Percentiles rank a stretch among this genome's conserved stretches.
Evolutionary conservation across 2,888 invertebrate species (phyloP).

Genomic region (Melanargia galathea): DNA sequence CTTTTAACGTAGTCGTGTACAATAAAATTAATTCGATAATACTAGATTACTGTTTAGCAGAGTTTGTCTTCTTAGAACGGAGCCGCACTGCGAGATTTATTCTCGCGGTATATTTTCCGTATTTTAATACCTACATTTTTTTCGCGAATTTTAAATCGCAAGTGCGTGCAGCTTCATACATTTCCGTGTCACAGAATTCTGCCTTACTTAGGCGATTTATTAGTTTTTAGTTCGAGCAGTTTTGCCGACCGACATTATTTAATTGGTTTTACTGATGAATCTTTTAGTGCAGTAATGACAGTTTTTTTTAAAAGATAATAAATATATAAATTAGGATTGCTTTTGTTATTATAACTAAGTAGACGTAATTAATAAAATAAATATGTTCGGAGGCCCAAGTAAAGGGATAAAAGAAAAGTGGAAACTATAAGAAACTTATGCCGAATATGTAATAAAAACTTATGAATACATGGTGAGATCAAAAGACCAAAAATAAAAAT

Average conservation of each 20-base stretch:
- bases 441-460: too few relatives aligned
- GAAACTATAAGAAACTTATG: too few relatives aligned
- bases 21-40: neutral
- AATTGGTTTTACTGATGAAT: neutral
- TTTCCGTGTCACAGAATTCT: too few relatives aligned
- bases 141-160: too few relatives aligned
- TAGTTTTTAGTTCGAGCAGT: neutral
- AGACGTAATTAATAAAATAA: too few relatives aligned
- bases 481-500: slow-evolving; percentile 5
- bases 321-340: neutral
- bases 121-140: too few relatives aligned
- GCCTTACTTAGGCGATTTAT: neutral
- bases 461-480: neutral
- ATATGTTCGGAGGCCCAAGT: too few relatives aligned
- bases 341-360: too few relatives aligned
- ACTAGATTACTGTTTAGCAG: neutral
- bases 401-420: too few relatives aligned
- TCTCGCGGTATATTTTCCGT: too few relatives aligned
- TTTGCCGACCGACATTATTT: neutral
- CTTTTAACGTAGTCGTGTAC: neutral
- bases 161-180: too few relatives aligned
- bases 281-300: neutral
- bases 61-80: neutral
- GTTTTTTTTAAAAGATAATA: neutral
- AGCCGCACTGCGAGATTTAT: too few relatives aligned